Percentiles rank a stretch among this genome's conserved stretches.
These are phyloP conservation scores for Xestia sexstrigata DNA, from an alignment of 2,888 invertebrate genomes.

Conservation along the genomic window DNA sequence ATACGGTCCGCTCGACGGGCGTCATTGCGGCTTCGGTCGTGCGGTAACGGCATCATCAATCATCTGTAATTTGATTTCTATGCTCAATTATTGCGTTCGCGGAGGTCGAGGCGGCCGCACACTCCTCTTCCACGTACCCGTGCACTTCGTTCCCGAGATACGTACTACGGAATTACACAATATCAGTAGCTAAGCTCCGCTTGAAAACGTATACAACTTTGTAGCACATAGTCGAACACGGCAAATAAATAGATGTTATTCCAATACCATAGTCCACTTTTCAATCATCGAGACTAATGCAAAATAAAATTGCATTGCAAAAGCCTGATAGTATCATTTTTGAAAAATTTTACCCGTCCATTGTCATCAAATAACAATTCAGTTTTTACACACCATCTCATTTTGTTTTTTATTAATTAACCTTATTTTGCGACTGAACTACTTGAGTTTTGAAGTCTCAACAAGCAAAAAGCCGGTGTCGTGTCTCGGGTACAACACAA, in stretches of 20 bases:
- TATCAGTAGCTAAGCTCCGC: constrained; percentile 60
- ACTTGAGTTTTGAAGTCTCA: constrained; percentile 70
- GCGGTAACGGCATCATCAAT: constrained; percentile 90
- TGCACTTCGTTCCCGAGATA: constrained; percentile 74
- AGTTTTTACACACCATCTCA: constrained; percentile 58
- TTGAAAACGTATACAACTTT: constrained; percentile 25
- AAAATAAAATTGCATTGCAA: constrained; percentile 46
- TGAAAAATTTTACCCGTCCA: constrained; percentile 40
- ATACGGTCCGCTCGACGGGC: constrained; percentile 84
- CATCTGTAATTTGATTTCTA: constrained; percentile 91
- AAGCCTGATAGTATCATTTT: constrained; percentile 44
- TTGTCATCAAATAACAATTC: constrained; percentile 63
- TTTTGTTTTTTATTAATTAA: constrained; percentile 73
- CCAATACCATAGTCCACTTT: constrained; percentile 39
- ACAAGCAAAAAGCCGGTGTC: constrained; percentile 69
- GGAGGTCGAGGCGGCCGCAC: constrained; percentile 85
- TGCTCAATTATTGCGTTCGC: constrained; percentile 90
- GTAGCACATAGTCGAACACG: constrained; percentile 10
- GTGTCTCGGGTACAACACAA: constrained; percentile 67
- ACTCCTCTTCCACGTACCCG: constrained; percentile 80
- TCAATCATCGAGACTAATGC: constrained; percentile 47
- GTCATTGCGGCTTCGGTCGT: constrained; percentile 88
- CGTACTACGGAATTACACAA: constrained; percentile 67
- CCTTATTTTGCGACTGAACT: constrained; percentile 69
- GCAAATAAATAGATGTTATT: constrained; percentile 14